A percentile compares a stretch with the other conserved stretches of the same genome.
These are phyloP conservation scores for Trichosurus vulpecula DNA, from an alignment of 2,797 vertebrate species.

Conservation along the genomic window DNA sequence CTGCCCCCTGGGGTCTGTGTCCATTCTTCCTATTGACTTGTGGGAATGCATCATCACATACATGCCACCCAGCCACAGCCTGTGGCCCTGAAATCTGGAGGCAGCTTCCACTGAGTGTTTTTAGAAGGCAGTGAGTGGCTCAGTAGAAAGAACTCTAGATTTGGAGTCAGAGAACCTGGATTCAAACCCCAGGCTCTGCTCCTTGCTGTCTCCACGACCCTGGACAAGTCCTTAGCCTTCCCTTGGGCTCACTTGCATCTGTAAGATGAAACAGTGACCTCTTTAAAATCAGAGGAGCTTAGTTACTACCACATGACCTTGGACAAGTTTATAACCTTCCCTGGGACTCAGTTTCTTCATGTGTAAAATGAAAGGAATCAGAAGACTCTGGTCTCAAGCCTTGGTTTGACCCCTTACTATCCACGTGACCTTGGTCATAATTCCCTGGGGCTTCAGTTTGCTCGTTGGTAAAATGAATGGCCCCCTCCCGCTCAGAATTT, in stretches of 20 bases:
- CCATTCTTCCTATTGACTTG: not conserved
- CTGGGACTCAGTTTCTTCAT: not conserved
- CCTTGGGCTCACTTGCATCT: not conserved
- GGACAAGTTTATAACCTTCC: not conserved
- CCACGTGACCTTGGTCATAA: not conserved
- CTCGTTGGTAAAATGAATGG: too few relatives aligned
- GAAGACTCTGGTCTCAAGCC: not conserved
- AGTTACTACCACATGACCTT: not conserved
- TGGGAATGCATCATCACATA: not conserved
- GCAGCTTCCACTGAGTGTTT: conserved; percentile 69
- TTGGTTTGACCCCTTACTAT: not conserved
- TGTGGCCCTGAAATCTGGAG: not conserved
- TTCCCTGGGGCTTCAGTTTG: not conserved
- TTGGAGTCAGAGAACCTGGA: not conserved
- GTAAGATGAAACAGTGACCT: not conserved
- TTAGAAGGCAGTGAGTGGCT: conserved; percentile 29
- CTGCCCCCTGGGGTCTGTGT: not conserved
- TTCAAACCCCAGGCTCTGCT: not conserved
- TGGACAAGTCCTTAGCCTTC: not conserved
- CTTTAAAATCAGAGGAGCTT: not conserved
- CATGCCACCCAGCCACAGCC: not conserved
- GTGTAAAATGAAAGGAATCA: not conserved
- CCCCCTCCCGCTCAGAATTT: not conserved
- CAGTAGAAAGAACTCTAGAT: not conserved
- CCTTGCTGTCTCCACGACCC: not conserved